phyloP scores from a whole-genome alignment of 2,888 invertebrate genomes.

The Synergus laeviventris region DNA sequence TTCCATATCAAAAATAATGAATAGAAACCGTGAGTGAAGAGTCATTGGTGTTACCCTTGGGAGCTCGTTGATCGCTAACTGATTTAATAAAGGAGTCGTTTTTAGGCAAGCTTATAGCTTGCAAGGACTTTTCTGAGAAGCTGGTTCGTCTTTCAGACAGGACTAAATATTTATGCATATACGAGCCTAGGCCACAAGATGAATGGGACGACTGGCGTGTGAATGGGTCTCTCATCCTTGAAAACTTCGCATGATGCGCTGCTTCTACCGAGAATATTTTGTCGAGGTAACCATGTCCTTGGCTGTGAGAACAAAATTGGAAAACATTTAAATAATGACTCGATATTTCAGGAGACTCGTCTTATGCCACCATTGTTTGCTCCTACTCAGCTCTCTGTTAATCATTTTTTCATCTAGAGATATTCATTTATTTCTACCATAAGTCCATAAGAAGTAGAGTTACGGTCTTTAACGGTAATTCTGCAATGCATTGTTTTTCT shows the following conservation, averaged over 20 bases:
- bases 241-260: conserved; percentile 53
- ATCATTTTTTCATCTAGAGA: conserved; percentile 28
- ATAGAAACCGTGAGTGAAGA: conserved; percentile 37
- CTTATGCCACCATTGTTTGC: conserved; percentile 15
- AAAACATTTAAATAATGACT: background rate
- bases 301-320: background rate
- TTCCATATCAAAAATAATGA: conserved; percentile 24
- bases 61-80: conserved; percentile 4
- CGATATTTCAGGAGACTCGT: background rate
- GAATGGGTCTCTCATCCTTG: conserved; percentile 53
- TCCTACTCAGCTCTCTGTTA: conserved; percentile 8
- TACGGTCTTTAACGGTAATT: conserved; percentile 3
- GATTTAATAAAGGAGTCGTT: conserved; percentile 22
- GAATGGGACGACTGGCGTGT: conserved; percentile 49
- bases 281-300: conserved; percentile 49
- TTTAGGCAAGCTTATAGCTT: conserved; percentile 27
- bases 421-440: background rate
- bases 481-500: background rate
- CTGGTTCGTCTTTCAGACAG: conserved; percentile 36
- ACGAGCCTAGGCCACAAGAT: conserved; percentile 40
- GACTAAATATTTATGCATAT: conserved; percentile 35
- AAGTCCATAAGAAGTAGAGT: background rate
- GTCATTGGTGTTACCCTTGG: conserved; percentile 44
- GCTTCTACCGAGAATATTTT: conserved; percentile 53
- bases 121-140: conserved; percentile 25